A percentile compares a stretch with the other conserved stretches of the same genome.
Conservation (phyloP, 92 coral and sea anemone species). For the Bergia sp. region DNA sequence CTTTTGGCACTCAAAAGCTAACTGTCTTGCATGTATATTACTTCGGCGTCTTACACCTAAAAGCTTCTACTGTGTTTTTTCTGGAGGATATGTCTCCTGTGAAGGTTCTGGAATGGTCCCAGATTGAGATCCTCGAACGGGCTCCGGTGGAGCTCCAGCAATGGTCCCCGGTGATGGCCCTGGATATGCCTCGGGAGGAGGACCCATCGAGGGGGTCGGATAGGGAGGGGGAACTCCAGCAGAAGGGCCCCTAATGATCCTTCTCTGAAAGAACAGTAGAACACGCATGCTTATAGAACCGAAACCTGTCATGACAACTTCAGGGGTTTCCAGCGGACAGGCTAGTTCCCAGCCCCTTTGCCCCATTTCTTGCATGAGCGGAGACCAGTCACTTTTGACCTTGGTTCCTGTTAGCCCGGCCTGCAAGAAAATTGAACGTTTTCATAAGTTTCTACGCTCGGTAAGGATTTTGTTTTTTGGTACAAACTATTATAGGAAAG, state of each 20-base stretch:
- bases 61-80: not conserved
- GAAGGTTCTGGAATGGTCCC: not conserved
- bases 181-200: not conserved
- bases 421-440: not conserved
- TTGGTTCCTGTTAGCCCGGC: conserved; percentile 63
- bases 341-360: conserved; percentile 83
- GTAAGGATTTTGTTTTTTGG: too few relatives aligned
- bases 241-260: conserved; percentile 46
- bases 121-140: not conserved
- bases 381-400: conserved; percentile 78
- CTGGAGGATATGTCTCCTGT: not conserved
- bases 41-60: not conserved
- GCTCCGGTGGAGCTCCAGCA: not conserved
- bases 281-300: conserved; percentile 56
- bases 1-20: too few relatives aligned
- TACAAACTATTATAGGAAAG: too few relatives aligned
- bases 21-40: too few relatives aligned
- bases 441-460: not conserved
- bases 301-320: conserved; percentile 53
- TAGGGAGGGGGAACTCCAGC: conserved; percentile 44
- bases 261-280: conserved; percentile 76
- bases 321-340: conserved; percentile 77
- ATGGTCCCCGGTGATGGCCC: not conserved
- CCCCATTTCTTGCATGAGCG: conserved; percentile 71
- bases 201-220: conserved; percentile 16